Base-by-base conservation (phyloP, 2,888 invertebrate genomes). In the Caenorhabditis sp. region DNA sequence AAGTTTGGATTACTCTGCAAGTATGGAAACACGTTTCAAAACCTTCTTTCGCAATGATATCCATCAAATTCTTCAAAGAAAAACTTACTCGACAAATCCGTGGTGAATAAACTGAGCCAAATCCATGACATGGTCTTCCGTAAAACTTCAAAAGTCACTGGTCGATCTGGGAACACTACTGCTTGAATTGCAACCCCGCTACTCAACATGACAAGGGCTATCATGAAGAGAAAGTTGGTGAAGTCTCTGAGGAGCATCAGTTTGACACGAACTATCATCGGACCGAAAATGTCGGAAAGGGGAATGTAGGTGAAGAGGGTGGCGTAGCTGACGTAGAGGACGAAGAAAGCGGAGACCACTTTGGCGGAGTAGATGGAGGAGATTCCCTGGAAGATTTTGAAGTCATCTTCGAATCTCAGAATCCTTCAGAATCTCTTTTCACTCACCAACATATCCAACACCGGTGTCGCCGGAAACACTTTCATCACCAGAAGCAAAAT, bases 261-360 rank as follows among this genome's bases (percentile, higher is more conserved):
- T 68, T 92, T 93, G 28, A 94, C 92, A 61, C 93, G 90, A 72
- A 93, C 93, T 38, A 93, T 87, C 89, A 93, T 92, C 1, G 93
- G 93, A 31, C 93, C 94, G 24, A 90, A 88, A 12, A 93, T 93
- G 49, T 89, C 88, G 26, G 89, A 90, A 1, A 91, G 79, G 0
- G 93, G 93, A 31, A 93, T 90, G 88, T 93, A 93, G 44, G 93
- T 92, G 75, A 92, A 92, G 44, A 94, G 90, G 16, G 93, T 92
- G 8, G 93, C 91, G 87, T 93, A 93, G 89, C 93, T 93, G 89
- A 93, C 93, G 89, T 93, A 93, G 24, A 94, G 91, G 16, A 94
- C 87, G 77, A 90, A 90, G 72, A 89, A 82, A 5, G 91, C 85
- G 35, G 89, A 89, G 22, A 88, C 68, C 2, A 88, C 87, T 70